Evolutionary conservation across 1,140 invertebrate species (phyloP).

Genomic region (Riptortus pedestris): DNA sequence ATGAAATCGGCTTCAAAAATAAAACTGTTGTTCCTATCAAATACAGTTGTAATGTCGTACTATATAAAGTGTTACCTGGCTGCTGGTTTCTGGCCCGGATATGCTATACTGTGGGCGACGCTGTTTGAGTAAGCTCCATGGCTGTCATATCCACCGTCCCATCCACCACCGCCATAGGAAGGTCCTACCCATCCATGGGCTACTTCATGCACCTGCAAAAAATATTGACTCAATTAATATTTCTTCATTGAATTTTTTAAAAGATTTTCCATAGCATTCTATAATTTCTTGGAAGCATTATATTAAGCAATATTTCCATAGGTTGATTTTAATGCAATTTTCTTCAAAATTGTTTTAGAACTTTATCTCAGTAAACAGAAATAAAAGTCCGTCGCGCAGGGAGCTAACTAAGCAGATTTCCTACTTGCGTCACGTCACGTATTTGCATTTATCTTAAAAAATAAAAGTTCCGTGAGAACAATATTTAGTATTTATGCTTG

Average conservation of each 20-base stretch:
- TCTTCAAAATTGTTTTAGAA: not conserved
- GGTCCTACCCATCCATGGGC: conserved; percentile 31
- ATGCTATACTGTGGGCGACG: conserved; percentile 35
- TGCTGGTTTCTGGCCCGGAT: conserved; percentile 34
- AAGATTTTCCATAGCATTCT: not conserved
- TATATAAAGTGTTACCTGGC: conserved; percentile 20
- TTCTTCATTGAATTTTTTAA: not conserved
- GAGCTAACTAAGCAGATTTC: too few species aligned
- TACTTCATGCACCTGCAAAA: conserved; percentile 27
- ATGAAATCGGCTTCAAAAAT: too few species aligned
- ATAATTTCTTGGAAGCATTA: not conserved
- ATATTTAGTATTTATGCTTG: too few species aligned
- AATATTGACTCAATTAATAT: not conserved
- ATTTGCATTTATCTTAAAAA: too few species aligned
- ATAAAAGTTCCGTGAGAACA: too few species aligned
- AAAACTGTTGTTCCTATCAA: too few species aligned
- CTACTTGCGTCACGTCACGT: too few species aligned
- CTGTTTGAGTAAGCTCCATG: conserved; percentile 35
- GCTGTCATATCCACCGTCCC: conserved; percentile 31
- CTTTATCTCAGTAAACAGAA: not conserved
- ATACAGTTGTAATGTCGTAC: too few species aligned
- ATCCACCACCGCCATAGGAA: conserved; percentile 30
- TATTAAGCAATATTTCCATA: not conserved
- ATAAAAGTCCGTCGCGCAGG: not conserved
- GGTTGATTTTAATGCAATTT: not conserved